Evolutionary conservation across 2,113 vertebrate genomes (phyloP), one percentile per base, ranked within the genome.

Genomic region (Numenius arquata): DNA sequence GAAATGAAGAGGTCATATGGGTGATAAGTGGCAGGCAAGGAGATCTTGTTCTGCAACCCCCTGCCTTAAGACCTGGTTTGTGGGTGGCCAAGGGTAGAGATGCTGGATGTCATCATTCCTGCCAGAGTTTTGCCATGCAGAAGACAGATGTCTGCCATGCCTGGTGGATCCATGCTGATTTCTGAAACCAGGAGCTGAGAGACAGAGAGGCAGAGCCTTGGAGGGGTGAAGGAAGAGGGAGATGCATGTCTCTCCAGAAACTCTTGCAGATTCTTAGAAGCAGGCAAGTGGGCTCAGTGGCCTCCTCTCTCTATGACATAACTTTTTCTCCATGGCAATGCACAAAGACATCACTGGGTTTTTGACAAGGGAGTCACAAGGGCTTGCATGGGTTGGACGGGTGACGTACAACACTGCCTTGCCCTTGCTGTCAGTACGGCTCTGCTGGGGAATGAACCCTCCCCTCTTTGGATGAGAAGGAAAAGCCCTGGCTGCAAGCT

Each of bases 231-330:
- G 63, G 20, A 43, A 47, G 76, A 89, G 36, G 19, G 71, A 90
- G n/a, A 58, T 0, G 0, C 1, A 0, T 47, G 17, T 96, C 36
- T 77, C 26, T 59, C 56, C 53, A 72, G 52, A 73, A 96, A 58
- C 48, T 86, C 75, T 75, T 59, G 25, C 20, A 70, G 67, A 73
- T 79, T 94, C 66, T 81, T 89, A 52, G 74, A 96, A 93, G 68
- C 50, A 89, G 79, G 14, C 0, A 0, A 62, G 30, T 11, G 1
- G 21, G 27, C 36, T 91, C 70, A 40, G 77, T 1, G 22, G 19
- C 79, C 71, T n/a, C 29, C 59, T 88, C 50, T 11, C 16, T 67
- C 65, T 87, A 80, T 96, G 94, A 94, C 56, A 96, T 74, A 74
- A 74, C 45, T 68, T 93, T 52, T 63, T 96, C 88, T 92, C 80